Evolutionary conservation across 2,797 vertebrate genomes (phyloP), one percentile per base, ranked within the genome.

Genomic region (Zenarchopterus dispar): DNA sequence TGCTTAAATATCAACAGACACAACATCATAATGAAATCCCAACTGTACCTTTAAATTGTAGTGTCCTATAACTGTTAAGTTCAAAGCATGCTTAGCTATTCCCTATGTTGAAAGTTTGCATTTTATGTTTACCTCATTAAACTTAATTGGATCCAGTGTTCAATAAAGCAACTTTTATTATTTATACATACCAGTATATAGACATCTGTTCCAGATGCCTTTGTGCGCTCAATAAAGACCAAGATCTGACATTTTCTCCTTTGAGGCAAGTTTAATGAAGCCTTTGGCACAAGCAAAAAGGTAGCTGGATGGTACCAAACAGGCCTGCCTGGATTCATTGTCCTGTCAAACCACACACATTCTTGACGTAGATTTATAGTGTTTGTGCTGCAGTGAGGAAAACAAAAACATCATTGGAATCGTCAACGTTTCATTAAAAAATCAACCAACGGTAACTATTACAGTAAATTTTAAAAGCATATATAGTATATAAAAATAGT

Each of bases 251-350:
- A 73, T 89, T 80, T 86, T 75, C 68, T 28, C 33, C 59, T 78
- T 55, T 17, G 24, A 85, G 88, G 84, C 70, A 81, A 80, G 33
- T 90, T 88, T 91, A 91, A 87, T 86, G 78, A 78, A 77, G 63
- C 73, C 61, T 56, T 71, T 59, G 69, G 55, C 58, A 81, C 70
- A 60, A 59, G 70, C 50, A 80, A 87, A 86, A 62, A 88, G 56
- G 69, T 88, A 77, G 69, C 81, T 75, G 73, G 78, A 60, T 78
- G 75, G 88, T 87, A 86, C 85, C 78, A 74, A n/a, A 74, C 65
- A 69, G 59, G 52, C 71, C 67, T 70, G 76, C 58, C 65, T 85
- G 77, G 46, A 76, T 69, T 62, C 73, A 58, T 89, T 85, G 75
- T 89, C 67, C 85, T 71, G 52, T 56, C 31, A 50, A 73, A 65